A percentile compares a stretch with the other conserved stretches of the same genome.
These are phyloP conservation scores for Steinernema feltiae DNA, from an alignment of 1,140 invertebrate genomes.

Conservation along the genomic window DNA sequence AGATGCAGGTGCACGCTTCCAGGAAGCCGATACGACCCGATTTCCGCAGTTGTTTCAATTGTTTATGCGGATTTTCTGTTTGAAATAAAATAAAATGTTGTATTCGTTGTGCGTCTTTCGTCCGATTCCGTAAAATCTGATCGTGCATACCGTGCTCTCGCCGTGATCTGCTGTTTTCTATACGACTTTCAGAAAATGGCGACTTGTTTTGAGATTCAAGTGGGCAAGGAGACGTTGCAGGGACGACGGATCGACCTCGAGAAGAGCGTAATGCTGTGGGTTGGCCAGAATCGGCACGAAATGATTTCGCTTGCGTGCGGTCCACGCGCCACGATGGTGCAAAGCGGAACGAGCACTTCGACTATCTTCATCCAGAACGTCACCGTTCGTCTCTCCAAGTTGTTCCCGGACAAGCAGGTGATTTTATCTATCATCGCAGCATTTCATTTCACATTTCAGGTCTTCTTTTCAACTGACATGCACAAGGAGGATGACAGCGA, in stretches of 20 bases:
- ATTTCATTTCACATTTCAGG: no score
- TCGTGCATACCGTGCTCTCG: no score
- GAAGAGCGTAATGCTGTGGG: background rate
- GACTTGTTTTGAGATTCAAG: background rate
- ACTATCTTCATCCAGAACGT: constrained; percentile 11
- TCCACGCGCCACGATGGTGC: background rate
- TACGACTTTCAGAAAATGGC: background rate
- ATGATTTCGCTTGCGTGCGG: background rate
- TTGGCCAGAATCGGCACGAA: background rate
- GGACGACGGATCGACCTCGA: background rate
- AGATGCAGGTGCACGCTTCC: background rate
- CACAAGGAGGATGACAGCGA: constrained; percentile 11
- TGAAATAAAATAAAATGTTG: background rate
- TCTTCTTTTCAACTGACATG: background rate
- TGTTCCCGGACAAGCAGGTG: background rate
- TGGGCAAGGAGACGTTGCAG: background rate
- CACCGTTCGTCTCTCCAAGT: background rate
- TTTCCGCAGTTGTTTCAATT: background rate
- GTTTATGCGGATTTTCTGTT: background rate
- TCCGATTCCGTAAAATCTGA: no score
- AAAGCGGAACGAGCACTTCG: background rate
- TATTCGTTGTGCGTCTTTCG: background rate
- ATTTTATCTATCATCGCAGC: no score
- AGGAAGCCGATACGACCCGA: background rate
- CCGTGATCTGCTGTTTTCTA: background rate